phyloP scores from a whole-genome alignment of 2,888 invertebrate genomes.

The Nesidiocoris tenuis region DNA sequence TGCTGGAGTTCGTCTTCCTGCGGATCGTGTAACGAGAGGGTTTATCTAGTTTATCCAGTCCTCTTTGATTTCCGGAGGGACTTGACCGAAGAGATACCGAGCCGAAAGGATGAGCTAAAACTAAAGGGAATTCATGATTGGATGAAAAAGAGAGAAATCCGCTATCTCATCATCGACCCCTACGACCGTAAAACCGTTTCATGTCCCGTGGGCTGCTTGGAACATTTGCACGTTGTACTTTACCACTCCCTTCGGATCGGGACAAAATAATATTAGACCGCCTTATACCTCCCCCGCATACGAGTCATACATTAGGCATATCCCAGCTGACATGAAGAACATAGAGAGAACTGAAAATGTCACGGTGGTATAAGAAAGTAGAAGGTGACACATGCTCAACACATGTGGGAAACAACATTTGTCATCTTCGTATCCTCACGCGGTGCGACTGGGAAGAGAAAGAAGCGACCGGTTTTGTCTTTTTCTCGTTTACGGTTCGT shows the following conservation, averaged over 20 bases:
- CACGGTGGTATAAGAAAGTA: conserved; percentile 19
- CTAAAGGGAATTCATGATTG: neutral
- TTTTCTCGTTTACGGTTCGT: conserved; percentile 14
- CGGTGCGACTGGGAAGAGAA: neutral
- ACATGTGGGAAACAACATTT: conserved; percentile 33
- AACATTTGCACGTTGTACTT: neutral
- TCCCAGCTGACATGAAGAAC: conserved; percentile 23
- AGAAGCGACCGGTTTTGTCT: conserved; percentile 2
- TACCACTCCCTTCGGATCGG: neutral
- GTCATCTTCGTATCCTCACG: conserved; percentile 19
- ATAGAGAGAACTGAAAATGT: conserved; percentile 3
- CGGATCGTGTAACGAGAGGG: neutral
- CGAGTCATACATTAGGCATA: conserved; percentile 28
- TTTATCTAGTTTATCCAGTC: neutral
- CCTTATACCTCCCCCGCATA: neutral
- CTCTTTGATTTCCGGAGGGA: neutral
- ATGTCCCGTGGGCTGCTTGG: too few species aligned
- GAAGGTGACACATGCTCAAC: conserved; percentile 28
- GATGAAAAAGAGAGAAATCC: neutral
- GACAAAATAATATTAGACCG: neutral
- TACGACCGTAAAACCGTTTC: neutral
- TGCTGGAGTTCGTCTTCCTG: neutral
- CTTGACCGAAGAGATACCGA: neutral
- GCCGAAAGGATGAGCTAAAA: neutral
- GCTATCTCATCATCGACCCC: neutral